Evolutionary conservation across 2,797 vertebrate genomes (phyloP), one percentile per base, ranked within the genome.

Genomic region (Aldrovandia affinis): DNA sequence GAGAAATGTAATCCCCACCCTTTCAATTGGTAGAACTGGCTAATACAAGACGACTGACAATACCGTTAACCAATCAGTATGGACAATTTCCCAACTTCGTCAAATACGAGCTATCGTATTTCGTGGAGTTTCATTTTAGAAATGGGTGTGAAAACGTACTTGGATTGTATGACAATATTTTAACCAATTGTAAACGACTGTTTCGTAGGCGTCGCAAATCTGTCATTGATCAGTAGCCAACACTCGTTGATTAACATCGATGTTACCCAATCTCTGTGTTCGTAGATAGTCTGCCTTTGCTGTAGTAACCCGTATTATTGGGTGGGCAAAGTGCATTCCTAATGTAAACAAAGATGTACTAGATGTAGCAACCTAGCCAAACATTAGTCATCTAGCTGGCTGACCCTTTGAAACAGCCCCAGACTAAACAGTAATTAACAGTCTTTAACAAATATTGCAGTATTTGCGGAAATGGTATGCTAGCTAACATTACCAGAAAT

Each of bases 21-120:
- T 22, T 36, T 18, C 39, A 44, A 94, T 94, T 95, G 92, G 95
- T 0, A 39, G 2, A 54, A 50, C 7, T 42, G 20, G 30, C 20
- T 39, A 68, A 33, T 61, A 22, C 39, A 28, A 30, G 33, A 54
- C 36, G 57, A 91, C 0, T 85, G 91, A 89, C 89, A 22, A 4
- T 18, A 0, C 0, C 0, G 0, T 0, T 0, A n/a, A 0, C 94
- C 92, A 95, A 92, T 94, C 33, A n/a, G 0, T 0, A 0, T 0
- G 0, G 4, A 50, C 18, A 0, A 68, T 85, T 91, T 92, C 93
- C 93, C 91, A 92, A 87, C 87, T 25, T n/a, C 8, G 0, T 3
- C 0, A 73, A 12, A 73, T 1, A 73, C 36, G 30, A 9, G 92
- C 91, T 95, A 92, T 94, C 22, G 12, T 0, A 33, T 83, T 15